phyloP scores from a whole-genome alignment of 2,797 vertebrate genomes.

The Myiotriccus ornatus region DNA sequence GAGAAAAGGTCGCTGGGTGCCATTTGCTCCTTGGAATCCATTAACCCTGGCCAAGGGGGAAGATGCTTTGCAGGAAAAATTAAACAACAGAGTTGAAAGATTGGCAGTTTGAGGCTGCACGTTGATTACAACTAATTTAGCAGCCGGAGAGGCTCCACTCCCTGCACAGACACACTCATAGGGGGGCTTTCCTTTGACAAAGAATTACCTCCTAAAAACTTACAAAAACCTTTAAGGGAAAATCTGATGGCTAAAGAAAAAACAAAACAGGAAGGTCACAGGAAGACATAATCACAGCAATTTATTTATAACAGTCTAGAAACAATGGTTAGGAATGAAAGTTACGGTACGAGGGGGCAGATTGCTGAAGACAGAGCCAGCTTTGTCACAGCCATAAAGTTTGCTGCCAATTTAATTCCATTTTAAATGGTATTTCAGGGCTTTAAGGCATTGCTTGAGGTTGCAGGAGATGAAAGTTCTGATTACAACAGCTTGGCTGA shows the following conservation, averaged over 20 bases:
- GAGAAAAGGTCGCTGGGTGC: constrained; percentile 10
- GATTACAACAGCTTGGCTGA: not conserved
- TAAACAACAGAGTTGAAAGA: not conserved
- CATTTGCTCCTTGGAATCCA: not conserved
- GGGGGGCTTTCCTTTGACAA: not conserved
- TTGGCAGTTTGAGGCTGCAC: not conserved
- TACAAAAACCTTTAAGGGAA: not conserved
- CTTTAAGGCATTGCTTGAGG: not conserved
- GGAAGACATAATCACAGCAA: constrained; percentile 23
- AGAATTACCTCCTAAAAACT: not conserved
- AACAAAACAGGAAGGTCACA: constrained; percentile 29
- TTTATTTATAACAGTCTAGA: constrained; percentile 41
- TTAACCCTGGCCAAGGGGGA: not conserved
- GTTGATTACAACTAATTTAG: not conserved
- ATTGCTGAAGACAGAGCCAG: constrained; percentile 44
- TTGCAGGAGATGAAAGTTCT: not conserved
- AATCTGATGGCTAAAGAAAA: not conserved
- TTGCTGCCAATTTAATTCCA: constrained; percentile 7
- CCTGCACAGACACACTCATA: not conserved
- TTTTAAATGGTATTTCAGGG: not conserved
- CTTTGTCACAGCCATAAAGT: not conserved
- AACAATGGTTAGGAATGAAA: constrained; percentile 50
- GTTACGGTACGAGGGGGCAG: not conserved
- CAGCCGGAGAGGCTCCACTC: not conserved
- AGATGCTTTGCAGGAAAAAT: not conserved